Base-by-base conservation (phyloP, 2,113 vertebrate species). In the Anseranas semipalmata region DNA sequence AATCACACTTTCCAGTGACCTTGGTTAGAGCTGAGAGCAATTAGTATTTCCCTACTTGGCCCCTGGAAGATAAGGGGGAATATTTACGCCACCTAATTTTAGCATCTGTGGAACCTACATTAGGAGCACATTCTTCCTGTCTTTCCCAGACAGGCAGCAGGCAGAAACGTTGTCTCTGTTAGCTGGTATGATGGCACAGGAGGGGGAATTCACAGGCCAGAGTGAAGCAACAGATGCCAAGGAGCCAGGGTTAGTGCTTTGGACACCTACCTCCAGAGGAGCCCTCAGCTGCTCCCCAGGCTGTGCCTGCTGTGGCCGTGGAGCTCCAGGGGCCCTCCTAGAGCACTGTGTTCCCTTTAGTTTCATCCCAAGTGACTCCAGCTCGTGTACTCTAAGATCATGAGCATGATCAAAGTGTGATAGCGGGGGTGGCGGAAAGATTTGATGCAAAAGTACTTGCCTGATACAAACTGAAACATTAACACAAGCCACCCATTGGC, bases 81-180 rank as follows among this genome's bases (percentile, higher is more conserved):
- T 89, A 76, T 89, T 87, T 92, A 45, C 65, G 89, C 48, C 16
- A 15, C n/a, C 94, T 97, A 96, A 95, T 94, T 97, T 97, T 97
- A 97, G 85, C 62, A 43, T 53, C 39, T 37, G 56, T 85, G 62
- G 25, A 89, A 75, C 62, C n/a, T 91, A 37, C 45, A 37, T 17
- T 58, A 58, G 45, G 15, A 86, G 67, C n/a, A 70, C 33, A 15
- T 10, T 43, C 70, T 72, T 39, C 39, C 30, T 52, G 50, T 53
- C 62, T 73, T 68, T 91, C 35, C 56, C 53, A 72, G 73, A 17
- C 2, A 78, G 43, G 28, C n/a, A 60, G 46, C 5, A 12, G 9
- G 33, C 76, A 75, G 52, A 81, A 82, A 65, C 13, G 43, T 62
- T 59, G 2, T 63, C 55, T 30, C 59, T 43, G 6, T 27, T 12